Base-by-base conservation (phyloP, 2,113 vertebrate species). In the Patagioenas fasciata region DNA sequence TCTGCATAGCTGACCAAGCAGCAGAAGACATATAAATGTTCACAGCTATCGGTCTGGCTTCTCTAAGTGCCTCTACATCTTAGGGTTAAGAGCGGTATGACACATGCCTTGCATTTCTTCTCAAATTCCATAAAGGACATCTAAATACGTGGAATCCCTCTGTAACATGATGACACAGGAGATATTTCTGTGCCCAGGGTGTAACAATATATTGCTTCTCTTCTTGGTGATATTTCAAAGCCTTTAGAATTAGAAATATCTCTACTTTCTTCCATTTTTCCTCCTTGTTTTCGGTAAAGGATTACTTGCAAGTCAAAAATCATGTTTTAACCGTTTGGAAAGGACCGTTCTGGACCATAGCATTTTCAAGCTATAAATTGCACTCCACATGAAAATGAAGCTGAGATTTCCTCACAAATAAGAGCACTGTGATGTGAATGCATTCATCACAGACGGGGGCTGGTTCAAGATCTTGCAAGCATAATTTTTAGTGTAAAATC, bases 211-310 rank as follows among this genome's bases (percentile, higher is more conserved):
- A 83, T 82, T 93, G 61, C 65, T 82, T 89, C 65, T 94, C 61
- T 89, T 96, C 65, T 23, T 72, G 62, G 51, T 85, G 89, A 89
- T 34, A 89, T 17, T 10, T 85, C 57, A 96, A 91, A 96, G 50
- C 48, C 58, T 83, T 89, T 80, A 80, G 56, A 96, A 89, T 58
- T 81, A 88, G 60, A 96, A 95, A 93, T 60, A 72, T 2, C 4
- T 5, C 10, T 16, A 16, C 10, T 8, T 31, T 48, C 48, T 58
- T 26, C 26, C 5, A 17, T 36, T 64, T 62, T 78, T 80, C 19
- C 5, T 64, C 69, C 12, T 61, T 83, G 36, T 53, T 91, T 95
- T 62, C 88, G 36, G 20, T 60, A 92, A 42, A 1, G 2, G 15
- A 31, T 78, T 79, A 47, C 32, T 67, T 88, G 34, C n/a, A 92